These are phyloP conservation scores for Brachypodius melanocephalos DNA, from an alignment of 2,113 vertebrate genomes.

Conservation along the genomic window DNA sequence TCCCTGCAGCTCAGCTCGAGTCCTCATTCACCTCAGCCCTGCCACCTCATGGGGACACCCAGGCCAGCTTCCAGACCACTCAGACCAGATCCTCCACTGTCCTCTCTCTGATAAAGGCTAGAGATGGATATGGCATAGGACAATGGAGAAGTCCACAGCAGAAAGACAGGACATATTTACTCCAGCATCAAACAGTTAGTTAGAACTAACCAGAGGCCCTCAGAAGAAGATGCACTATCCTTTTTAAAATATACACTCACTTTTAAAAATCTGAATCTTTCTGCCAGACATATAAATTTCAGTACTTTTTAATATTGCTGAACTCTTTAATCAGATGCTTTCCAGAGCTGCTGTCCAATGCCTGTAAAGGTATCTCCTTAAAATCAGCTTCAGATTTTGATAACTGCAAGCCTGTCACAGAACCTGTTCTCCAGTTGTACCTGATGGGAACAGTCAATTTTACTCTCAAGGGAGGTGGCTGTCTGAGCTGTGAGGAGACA, in stretches of 20 bases:
- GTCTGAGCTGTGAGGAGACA: neutral
- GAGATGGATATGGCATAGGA: neutral
- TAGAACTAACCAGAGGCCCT: neutral
- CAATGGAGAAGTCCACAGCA: neutral
- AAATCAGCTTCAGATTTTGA: neutral
- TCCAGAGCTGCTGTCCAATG: neutral
- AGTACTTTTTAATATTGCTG: neutral
- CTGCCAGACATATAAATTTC: neutral
- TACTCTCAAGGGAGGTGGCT: neutral
- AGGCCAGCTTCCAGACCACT: neutral
- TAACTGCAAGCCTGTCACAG: neutral
- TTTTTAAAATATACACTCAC: neutral
- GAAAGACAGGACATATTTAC: neutral
- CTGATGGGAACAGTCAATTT: neutral
- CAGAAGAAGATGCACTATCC: neutral
- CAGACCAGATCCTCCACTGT: neutral
- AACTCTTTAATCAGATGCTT: neutral
- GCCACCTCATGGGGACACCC: neutral
- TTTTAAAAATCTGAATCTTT: neutral
- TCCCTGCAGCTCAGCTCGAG: neutral
- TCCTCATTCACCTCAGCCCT: neutral
- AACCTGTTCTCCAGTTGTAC: neutral
- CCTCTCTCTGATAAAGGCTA: neutral
- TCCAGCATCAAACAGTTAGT: neutral
- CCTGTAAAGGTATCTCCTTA: neutral